phyloP scores from a whole-genome alignment of 2,888 invertebrate genomes.

The Muscina levida region DNA sequence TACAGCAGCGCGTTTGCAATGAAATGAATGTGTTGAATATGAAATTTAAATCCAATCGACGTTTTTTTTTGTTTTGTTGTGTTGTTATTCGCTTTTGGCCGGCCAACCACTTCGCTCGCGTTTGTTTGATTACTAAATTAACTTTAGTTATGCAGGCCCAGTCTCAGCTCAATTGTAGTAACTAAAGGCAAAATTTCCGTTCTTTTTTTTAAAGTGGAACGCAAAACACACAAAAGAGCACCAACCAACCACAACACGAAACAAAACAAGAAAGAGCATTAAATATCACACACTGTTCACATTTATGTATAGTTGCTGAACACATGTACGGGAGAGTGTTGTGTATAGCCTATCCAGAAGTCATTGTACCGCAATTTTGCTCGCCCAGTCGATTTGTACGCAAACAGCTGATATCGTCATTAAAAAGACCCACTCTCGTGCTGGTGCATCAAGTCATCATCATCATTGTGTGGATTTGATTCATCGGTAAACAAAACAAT shows the following conservation, averaged over 20 bases:
- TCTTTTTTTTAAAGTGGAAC: slow-evolving; percentile 8
- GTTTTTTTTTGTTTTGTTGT: background rate
- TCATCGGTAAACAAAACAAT: slow-evolving; percentile 7
- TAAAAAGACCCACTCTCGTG: background rate
- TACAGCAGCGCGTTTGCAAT: slow-evolving; percentile 1
- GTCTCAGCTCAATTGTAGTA: slow-evolving; percentile 10
- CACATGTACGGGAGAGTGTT: background rate
- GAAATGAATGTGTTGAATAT: background rate
- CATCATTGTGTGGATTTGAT: background rate
- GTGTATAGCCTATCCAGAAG: background rate
- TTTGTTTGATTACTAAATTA: slow-evolving; percentile 65
- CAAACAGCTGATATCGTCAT: slow-evolving; percentile 26
- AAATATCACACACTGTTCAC: background rate
- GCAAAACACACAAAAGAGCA: slow-evolving; percentile 7
- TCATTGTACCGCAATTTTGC: background rate
- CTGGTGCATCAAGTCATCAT: background rate
- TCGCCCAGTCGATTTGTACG: background rate
- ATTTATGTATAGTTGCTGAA: too few species aligned
- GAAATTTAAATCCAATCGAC: slow-evolving; percentile 12
- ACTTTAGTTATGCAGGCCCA: slow-evolving; percentile 65
- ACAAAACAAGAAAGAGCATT: background rate
- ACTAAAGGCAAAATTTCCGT: slow-evolving; percentile 44
- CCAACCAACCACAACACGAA: background rate
- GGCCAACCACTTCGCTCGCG: slow-evolving; percentile 66
- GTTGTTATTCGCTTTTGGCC: slow-evolving; percentile 22